Evolutionary conservation across 2,113 vertebrate species (phyloP).

Genomic region (Thunnus maccoyii): DNA sequence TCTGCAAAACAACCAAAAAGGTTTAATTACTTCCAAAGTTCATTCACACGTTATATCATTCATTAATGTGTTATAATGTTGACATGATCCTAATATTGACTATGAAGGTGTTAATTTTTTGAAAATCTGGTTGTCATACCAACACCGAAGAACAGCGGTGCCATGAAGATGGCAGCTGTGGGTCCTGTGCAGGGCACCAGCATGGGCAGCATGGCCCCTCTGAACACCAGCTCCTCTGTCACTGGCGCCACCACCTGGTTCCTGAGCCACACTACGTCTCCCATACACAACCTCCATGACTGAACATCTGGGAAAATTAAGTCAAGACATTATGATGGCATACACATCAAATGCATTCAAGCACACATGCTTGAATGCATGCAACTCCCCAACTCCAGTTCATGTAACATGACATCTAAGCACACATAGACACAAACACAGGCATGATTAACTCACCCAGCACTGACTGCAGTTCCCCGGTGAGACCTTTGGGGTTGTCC

Average conservation of each 20-base stretch:
- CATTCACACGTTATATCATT: neutral
- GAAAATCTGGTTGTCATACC: constrained; percentile 22
- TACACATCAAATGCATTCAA: constrained; percentile 23
- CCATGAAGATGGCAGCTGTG: constrained; percentile 82
- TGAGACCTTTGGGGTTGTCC: constrained; percentile 74
- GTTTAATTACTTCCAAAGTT: neutral
- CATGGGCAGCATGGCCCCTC: constrained; percentile 88
- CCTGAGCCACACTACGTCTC: constrained; percentile 87
- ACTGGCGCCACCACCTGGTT: constrained; percentile 90
- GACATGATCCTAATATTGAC: too few species aligned
- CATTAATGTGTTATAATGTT: neutral
- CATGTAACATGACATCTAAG: constrained; percentile 18
- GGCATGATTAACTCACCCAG: constrained; percentile 76
- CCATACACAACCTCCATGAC: constrained; percentile 81
- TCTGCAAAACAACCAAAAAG: neutral
- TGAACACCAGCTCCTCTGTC: constrained; percentile 88
- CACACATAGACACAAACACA: neutral
- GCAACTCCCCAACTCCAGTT: neutral
- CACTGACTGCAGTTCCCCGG: constrained; percentile 78
- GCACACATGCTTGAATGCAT: constrained; percentile 31
- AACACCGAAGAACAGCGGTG: constrained; percentile 87
- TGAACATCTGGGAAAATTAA: constrained; percentile 75
- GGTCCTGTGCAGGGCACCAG: constrained; percentile 84
- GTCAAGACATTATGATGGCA: constrained; percentile 14
- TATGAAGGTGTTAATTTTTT: neutral